Evolutionary conservation across 2,797 vertebrate species (phyloP).

Genomic region (Prionace glauca): DNA sequence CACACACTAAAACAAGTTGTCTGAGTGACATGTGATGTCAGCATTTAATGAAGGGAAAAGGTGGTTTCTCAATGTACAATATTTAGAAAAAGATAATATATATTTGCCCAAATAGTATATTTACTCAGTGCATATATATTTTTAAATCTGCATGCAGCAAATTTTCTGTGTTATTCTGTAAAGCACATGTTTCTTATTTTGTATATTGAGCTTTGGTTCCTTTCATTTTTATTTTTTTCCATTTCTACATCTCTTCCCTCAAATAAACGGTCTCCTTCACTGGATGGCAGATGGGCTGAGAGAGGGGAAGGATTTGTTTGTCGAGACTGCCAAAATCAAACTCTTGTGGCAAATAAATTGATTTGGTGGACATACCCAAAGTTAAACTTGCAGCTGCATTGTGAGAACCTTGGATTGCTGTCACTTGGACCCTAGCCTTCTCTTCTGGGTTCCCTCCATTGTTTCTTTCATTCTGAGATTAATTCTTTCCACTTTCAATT

Average conservation of each 20-base stretch:
- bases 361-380: not conserved
- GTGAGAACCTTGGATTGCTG: not conserved
- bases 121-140: not conserved
- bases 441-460: not conserved
- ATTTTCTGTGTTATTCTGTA: not conserved
- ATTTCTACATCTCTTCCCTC: not conserved
- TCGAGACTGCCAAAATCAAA: not conserved
- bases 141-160: not conserved
- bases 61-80: not conserved
- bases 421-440: not conserved
- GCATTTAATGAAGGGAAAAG: not conserved
- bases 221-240: not conserved
- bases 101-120: constrained; percentile 1
- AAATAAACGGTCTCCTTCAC: not conserved
- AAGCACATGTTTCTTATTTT: not conserved
- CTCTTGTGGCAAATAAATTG: not conserved
- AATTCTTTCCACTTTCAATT: not conserved
- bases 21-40: not conserved
- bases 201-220: not conserved
- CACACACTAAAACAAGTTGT: not conserved
- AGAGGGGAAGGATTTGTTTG: not conserved
- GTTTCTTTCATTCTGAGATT: not conserved
- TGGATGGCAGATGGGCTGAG: not conserved
- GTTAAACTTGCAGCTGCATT: not conserved
- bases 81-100: constrained; percentile 4